Base-by-base conservation (phyloP, 2,113 vertebrate species). In the Xerus inauris region DNA sequence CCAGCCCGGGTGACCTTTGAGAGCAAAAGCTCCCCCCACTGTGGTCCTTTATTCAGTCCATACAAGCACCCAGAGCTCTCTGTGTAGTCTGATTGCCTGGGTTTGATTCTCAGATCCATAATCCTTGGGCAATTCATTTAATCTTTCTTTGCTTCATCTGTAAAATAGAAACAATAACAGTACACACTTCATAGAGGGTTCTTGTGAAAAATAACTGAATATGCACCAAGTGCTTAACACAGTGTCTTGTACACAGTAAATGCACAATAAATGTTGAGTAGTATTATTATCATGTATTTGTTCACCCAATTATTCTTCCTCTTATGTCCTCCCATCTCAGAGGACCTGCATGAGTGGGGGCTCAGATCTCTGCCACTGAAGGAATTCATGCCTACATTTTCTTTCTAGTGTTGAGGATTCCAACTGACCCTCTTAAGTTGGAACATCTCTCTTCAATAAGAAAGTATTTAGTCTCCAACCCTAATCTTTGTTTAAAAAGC, bases 161-260 rank as follows among this genome's bases (percentile, higher is more conserved):
- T 81, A 89, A 94, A 80, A 84, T 72, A 24, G 81, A 92, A 96
- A 87, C 45, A 77, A 87, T 82, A 92, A 30, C 4, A 67, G 30
- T 38, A 17, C 35, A 49, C 57, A 57, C 42, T 80, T 93, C 65
- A 40, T 19, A 69, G 76, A 35, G n/a, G n/a, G 38, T 80, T 96
- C 51, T 87, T 95, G 13, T 65, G 45, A 95, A 88, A 96, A 89
- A 40, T 84, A 86, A 79, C 32, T 73, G 64, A 86, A 86, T 79
- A 49, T 7, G 30, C 40, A 79, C 35, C 47, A 80, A 82, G 26
- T 77, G 51, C 67, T 91, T 65, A 62, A 40, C 71, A n/a, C 20
- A 35, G 28, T 40, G 42, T 11, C 45, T 35, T 0, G 59, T n/a
- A 72, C 32, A 38, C 2, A n/a, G 45, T 85, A 86, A 73, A 19